phyloP scores from a whole-genome alignment of 2,888 invertebrate species.

The Drosophila recens region DNA sequence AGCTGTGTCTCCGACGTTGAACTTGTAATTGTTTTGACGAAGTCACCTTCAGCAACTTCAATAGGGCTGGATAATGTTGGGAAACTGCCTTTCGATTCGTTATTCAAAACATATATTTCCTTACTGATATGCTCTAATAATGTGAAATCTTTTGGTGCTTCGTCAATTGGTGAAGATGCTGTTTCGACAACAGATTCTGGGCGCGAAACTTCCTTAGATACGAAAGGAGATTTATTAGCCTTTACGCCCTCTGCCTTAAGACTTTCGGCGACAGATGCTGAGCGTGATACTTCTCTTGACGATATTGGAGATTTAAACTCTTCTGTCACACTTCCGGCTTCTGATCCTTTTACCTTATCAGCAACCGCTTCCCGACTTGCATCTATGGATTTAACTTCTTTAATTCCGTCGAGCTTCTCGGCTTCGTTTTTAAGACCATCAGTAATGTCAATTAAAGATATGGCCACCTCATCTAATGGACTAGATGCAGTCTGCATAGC shows the following conservation, averaged over 20 bases:
- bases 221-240: constrained; percentile 37
- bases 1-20: not conserved
- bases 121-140: constrained; percentile 21
- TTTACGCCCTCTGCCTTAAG: constrained; percentile 29
- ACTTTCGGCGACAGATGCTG: constrained; percentile 50
- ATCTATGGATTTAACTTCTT: constrained; percentile 37
- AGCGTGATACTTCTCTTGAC: constrained; percentile 40
- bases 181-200: constrained; percentile 51
- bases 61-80: constrained; percentile 65
- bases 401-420: no score
- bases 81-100: constrained; percentile 30
- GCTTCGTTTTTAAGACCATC: not conserved
- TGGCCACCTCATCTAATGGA: constrained; percentile 29
- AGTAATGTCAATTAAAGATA: constrained; percentile 22
- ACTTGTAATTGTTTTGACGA: constrained; percentile 27
- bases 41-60: constrained; percentile 68
- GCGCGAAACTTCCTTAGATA: constrained; percentile 53
- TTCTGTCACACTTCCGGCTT: not conserved
- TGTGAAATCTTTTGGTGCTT: constrained; percentile 40
- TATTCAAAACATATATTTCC: constrained; percentile 23
- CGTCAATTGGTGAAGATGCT: constrained; percentile 51
- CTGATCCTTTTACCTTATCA: not conserved
- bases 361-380: no score
- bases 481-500: constrained; percentile 25
- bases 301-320: constrained; percentile 17